Evolutionary conservation across 2,888 invertebrate species (phyloP), one percentile per base, ranked within the genome.

Genomic region (Sminthurinus aureus): DNA sequence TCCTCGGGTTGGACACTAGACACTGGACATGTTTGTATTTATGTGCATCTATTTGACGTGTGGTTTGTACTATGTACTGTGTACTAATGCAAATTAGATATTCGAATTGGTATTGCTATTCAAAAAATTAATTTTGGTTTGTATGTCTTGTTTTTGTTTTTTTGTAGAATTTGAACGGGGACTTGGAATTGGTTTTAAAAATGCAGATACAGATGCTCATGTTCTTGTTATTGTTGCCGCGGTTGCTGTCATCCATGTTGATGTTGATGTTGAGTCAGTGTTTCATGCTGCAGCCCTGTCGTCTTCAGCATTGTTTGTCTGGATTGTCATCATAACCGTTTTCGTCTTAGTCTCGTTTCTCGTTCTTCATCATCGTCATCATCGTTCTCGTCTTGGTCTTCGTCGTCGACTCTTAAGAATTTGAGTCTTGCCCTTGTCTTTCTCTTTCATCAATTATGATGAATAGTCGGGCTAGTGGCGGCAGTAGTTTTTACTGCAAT

Each of bases 391-490:
- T 69, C 22, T 69, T 69, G n/a, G 11, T 69, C 20, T 6, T n/a
- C 69, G 11, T 12, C 22, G 11, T 69, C 11, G 69, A 69, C 79
- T 50, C 71, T 71, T 24, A 22, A 20, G 71, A 15, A 22, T 22
- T n/a, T 20, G 69, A 67, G 24, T 79, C 20, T 66, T 38, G 20
- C 50, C 38, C 38, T 79, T 20, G 69, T 79, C 50, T 69, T 67
- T 51, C 79, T 67, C n/a, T 69, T 69, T 24, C 67, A 51, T 79
- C 79, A 66, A 79, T 79, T 69, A 79, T 79, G 79, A 79, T 79
- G 79, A 79, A 79, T 79, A 66, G 79, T 79, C 50, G 50, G 38
- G 20, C 51, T 50, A 69, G 79, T 22, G 79, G 67, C 79, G 66
- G 69, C 51, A 15, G 15, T 38, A 15, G 67, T 18, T 38, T 22